A percentile compares a stretch with the other conserved stretches of the same genome.
Evolutionary conservation across 2,113 vertebrate genomes (phyloP).

Genomic region (Ctenomys sociabilis): DNA sequence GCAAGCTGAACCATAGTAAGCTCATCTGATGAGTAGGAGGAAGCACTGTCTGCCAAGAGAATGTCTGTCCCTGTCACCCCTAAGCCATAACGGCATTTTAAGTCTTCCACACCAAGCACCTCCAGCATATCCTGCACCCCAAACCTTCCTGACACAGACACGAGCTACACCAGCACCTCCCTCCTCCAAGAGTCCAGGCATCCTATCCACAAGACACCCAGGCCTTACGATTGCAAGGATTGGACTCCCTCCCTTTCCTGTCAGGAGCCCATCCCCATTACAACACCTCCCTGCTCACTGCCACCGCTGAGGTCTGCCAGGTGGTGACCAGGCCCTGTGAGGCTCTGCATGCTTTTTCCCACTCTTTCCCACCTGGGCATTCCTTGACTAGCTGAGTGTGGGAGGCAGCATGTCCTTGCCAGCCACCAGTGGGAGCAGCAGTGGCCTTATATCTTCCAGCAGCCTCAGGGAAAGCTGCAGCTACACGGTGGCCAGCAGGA

Average conservation of each 20-base stretch:
- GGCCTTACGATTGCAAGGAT: constrained; percentile 97
- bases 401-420: constrained; percentile 88
- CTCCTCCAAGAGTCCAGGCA: constrained; percentile 97
- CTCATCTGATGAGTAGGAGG: constrained; percentile 94
- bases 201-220: constrained; percentile 94
- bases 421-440: constrained; percentile 91
- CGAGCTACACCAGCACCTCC: constrained; percentile 95
- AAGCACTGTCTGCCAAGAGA: constrained; percentile 93
- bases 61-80: constrained; percentile 94
- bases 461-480: constrained; percentile 92
- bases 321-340: constrained; percentile 96
- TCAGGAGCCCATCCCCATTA: constrained; percentile 86
- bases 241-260: constrained; percentile 73
- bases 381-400: constrained; percentile 93
- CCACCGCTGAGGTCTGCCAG: constrained; percentile 93
- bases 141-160: constrained; percentile 95
- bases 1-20: constrained; percentile 98
- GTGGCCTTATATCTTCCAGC: constrained; percentile 94
- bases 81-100: constrained; percentile 93
- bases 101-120: constrained; percentile 96
- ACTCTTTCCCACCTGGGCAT: constrained; percentile 95
- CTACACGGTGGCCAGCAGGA: constrained; percentile 86
- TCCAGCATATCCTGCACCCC: constrained; percentile 94
- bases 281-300: constrained; percentile 94
- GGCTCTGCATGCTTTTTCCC: constrained; percentile 92